These are phyloP conservation scores for Aurelia coerulea DNA, from an alignment of 30 jellyfish, hydroid and myxozoan genomes.

Conservation along the genomic window DNA sequence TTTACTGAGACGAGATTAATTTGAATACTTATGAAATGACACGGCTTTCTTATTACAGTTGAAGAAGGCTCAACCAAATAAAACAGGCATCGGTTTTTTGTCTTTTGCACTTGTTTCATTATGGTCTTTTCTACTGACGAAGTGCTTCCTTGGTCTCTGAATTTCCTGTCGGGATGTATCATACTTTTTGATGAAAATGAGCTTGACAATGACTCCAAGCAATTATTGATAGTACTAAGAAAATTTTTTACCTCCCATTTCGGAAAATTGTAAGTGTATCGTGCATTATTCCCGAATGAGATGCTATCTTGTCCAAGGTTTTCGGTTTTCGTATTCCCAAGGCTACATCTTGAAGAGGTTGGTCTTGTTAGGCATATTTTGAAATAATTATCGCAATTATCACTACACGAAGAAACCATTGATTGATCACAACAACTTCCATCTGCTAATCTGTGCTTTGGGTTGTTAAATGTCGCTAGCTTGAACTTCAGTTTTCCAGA, in stretches of 20 bases:
- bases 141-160: too few species aligned
- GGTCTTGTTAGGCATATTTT: constrained; percentile 65
- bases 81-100: too few species aligned
- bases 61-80: too few species aligned
- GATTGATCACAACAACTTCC: constrained; percentile 60
- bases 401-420: background rate
- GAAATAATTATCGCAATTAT: constrained; percentile 70
- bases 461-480: constrained; percentile 51
- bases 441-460: constrained; percentile 31
- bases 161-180: too few species aligned
- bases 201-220: too few species aligned
- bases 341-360: constrained; percentile 25
- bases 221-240: too few species aligned
- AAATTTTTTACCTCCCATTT: constrained; percentile 60
- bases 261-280: constrained; percentile 19
- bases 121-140: too few species aligned
- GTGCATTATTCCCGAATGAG: constrained; percentile 28
- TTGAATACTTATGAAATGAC: too few species aligned
- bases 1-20: too few species aligned
- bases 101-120: too few species aligned
- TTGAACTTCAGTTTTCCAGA: constrained; percentile 47
- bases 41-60: too few species aligned
- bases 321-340: constrained; percentile 43
- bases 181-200: too few species aligned
- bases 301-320: constrained; percentile 53